Base-by-base conservation (phyloP, 2,113 vertebrate species). In the Poeciliopsis occidentalis region DNA sequence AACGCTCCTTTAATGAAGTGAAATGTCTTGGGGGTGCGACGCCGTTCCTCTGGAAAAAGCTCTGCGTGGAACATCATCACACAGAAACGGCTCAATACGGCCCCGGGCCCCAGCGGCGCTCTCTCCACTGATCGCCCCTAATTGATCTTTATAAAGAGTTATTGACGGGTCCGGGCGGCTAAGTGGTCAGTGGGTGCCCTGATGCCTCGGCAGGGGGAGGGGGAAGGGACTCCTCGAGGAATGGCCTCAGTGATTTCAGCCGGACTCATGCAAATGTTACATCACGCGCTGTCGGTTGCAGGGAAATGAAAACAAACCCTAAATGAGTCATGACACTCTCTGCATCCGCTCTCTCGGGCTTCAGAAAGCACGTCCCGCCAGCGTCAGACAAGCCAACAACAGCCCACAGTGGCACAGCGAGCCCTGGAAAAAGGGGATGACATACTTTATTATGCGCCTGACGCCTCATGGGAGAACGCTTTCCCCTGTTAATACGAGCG, bases 71-170 rank as follows among this genome's bases (percentile, higher is more conserved):
- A 88, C 88, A 90, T 90, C 88, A 85, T 78, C 88, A 66, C 86
- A 73, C 65, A 67, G 77, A 75, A 85, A 79, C 80, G 41, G 80
- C 78, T 91, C 89, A 39, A 89, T 87, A 76, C 60, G 77, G 70
- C 83, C 62, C 74, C 85, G 70, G 3, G 75, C 72, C 82, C 88
- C 83, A 3, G 79, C 51, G 65, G 80, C 77, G 11, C 29, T 75
- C 79, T 78, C 67, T 13, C 75, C 87, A 70, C 84, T 80, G 87
- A 89, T 88, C 84, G 74, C 73, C 60, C 57, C 78, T 79, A 87
- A 93, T 88, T 86, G 89, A 91, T 91, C 87, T 81, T 85, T 87
- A 86, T 86, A 91, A 92, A 89, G 88, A 88, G 86, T 81, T 91
- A 91, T 89, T 83, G 89, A 90, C 68, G 75, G 84, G 83, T 4